Conservation (phyloP, 2,888 invertebrate species). For the Drosophila stalkeri region DNA sequence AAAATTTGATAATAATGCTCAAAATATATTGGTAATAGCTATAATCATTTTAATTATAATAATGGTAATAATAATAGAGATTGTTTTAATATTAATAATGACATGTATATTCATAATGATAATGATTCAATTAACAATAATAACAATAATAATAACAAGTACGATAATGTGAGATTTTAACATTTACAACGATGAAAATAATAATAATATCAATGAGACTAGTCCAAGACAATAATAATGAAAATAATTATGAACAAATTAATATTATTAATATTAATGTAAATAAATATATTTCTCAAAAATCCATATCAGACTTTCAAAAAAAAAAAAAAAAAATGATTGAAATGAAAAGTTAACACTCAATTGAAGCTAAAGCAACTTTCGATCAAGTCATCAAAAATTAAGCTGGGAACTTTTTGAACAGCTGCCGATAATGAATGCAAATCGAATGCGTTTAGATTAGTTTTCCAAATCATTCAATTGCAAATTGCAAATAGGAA, state of each 20-base stretch:
- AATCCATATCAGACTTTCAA: neutral
- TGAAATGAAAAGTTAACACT: neutral
- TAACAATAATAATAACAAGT: neutral
- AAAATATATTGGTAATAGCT: neutral
- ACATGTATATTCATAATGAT: neutral
- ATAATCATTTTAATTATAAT: neutral
- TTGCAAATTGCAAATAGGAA: constrained; percentile 46
- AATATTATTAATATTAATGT: too few relatives aligned
- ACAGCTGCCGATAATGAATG: constrained; percentile 57
- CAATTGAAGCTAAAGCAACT: constrained; percentile 32
- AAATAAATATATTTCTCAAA: neutral
- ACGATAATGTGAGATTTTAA: neutral
- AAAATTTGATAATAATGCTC: neutral
- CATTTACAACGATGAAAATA: neutral
- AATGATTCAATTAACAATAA: neutral
- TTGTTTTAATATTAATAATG: neutral
- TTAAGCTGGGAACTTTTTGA: constrained; percentile 14
- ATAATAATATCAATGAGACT: neutral
- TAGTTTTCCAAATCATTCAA: constrained; percentile 62
- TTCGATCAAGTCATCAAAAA: constrained; percentile 42
- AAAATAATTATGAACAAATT: neutral
- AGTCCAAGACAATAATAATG: neutral
- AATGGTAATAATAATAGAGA: neutral
- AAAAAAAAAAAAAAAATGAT: too few relatives aligned
- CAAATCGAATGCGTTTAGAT: constrained; percentile 58